Evolutionary conservation across 2,888 invertebrate genomes (phyloP).

Genomic region (Carabus problematicus): DNA sequence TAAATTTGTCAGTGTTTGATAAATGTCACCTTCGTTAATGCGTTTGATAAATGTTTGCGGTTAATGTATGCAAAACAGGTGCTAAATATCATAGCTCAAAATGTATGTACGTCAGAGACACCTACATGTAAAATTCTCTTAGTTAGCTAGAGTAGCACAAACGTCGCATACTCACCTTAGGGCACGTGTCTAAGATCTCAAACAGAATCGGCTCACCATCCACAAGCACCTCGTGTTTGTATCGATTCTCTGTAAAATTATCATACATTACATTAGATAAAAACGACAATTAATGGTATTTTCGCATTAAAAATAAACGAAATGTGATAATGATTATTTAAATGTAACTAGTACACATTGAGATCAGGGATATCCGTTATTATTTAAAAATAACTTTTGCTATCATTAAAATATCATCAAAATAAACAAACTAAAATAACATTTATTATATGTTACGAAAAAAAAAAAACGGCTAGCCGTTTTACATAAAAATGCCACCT

Average conservation of each 20-base stretch:
- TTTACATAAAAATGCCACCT: too few relatives aligned
- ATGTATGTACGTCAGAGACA: conserved; percentile 18
- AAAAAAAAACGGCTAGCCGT: too few relatives aligned
- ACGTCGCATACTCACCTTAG: conserved; percentile 70
- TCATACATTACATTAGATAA: conserved; percentile 60
- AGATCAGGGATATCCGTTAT: too few relatives aligned
- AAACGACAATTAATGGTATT: too few relatives aligned
- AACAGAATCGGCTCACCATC: conserved; percentile 89
- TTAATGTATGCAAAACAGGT: conserved; percentile 31
- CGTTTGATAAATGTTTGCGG: conserved; percentile 19
- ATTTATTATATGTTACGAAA: too few relatives aligned
- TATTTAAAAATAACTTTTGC: too few relatives aligned
- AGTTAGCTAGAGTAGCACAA: background rate
- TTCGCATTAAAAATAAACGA: too few relatives aligned
- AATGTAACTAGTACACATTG: too few relatives aligned
- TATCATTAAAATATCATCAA: too few relatives aligned
- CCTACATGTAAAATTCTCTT: conserved; percentile 4
- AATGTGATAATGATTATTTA: too few relatives aligned
- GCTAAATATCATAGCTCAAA: conserved; percentile 19
- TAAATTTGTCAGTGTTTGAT: too few relatives aligned
- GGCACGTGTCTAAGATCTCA: conserved; percentile 90
- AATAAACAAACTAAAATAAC: too few relatives aligned
- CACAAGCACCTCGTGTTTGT: conserved; percentile 87
- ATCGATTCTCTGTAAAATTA: conserved; percentile 77
- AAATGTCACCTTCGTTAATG: conserved; percentile 6